phyloP scores from a whole-genome alignment of 1,140 invertebrate genomes.

The Drosophila ogumai region DNA sequence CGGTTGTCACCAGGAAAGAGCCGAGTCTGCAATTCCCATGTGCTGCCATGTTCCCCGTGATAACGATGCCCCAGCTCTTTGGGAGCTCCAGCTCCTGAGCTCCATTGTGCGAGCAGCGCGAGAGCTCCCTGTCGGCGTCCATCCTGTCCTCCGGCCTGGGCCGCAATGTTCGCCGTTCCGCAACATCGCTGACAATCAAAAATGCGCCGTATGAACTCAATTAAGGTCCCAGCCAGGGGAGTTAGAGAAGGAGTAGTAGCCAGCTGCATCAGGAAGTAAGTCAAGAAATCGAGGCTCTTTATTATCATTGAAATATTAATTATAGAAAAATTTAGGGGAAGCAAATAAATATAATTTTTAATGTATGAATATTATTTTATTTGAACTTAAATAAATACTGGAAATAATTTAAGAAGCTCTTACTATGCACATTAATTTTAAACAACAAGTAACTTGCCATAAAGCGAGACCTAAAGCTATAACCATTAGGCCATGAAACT shows the following conservation, averaged over 20 bases:
- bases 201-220: conserved; percentile 76
- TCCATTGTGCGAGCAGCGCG: conserved; percentile 27
- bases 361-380: background rate
- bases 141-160: conserved; percentile 14
- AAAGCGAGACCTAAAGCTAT: background rate
- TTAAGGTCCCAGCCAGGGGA: conserved; percentile 52
- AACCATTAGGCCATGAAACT: background rate
- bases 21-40: conserved; percentile 71
- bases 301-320: background rate
- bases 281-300: background rate
- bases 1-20: conserved; percentile 7
- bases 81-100: conserved; percentile 5
- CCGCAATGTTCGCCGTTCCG: conserved; percentile 43
- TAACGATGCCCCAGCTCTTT: conserved; percentile 62
- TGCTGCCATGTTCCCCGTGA: conserved; percentile 79
- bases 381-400: background rate
- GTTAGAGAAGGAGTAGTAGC: background rate
- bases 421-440: background rate
- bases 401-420: background rate
- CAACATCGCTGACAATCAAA: conserved; percentile 68
- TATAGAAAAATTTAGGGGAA: background rate
- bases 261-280: background rate
- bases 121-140: conserved; percentile 54
- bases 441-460: background rate
- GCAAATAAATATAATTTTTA: too few species aligned